Conservation (phyloP, 2,113 vertebrate genomes). For the Tragelaphus scriptus region DNA sequence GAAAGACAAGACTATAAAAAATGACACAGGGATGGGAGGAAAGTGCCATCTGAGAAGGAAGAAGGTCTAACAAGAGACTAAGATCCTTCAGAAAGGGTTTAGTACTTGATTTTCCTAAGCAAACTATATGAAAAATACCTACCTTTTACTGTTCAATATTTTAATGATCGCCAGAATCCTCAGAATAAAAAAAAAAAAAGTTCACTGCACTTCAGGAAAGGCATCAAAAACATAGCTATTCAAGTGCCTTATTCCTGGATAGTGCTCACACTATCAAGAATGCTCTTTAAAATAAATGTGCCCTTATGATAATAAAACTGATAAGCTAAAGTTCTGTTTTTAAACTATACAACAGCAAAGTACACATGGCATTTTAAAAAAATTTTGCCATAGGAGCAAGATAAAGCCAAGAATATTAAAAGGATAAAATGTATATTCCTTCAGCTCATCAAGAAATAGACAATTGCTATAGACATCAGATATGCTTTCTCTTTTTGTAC, state of each 20-base stretch:
- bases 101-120: constrained; percentile 16
- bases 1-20: not conserved
- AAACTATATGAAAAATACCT: constrained; percentile 9
- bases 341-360: constrained; percentile 42
- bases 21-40: not conserved
- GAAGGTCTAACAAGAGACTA: not conserved
- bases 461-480: not conserved
- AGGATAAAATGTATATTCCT: not conserved
- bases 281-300: constrained; percentile 47
- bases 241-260: constrained; percentile 16
- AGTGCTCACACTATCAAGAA: constrained; percentile 21
- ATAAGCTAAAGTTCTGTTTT: constrained; percentile 47
- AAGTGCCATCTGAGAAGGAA: not conserved
- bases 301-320: constrained; percentile 52
- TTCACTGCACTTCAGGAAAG: constrained; percentile 30
- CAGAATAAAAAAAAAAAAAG: not conserved
- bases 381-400: constrained; percentile 4
- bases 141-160: constrained; percentile 14
- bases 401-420: constrained; percentile 36
- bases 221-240: not conserved
- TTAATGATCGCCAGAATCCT: constrained; percentile 33
- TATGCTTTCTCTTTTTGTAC: not conserved
- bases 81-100: not conserved
- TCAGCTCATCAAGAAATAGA: not conserved
- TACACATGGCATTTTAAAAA: constrained; percentile 37